Evolutionary conservation across 2,888 invertebrate genomes (phyloP).

Genomic region (Clepsis dumicolana): DNA sequence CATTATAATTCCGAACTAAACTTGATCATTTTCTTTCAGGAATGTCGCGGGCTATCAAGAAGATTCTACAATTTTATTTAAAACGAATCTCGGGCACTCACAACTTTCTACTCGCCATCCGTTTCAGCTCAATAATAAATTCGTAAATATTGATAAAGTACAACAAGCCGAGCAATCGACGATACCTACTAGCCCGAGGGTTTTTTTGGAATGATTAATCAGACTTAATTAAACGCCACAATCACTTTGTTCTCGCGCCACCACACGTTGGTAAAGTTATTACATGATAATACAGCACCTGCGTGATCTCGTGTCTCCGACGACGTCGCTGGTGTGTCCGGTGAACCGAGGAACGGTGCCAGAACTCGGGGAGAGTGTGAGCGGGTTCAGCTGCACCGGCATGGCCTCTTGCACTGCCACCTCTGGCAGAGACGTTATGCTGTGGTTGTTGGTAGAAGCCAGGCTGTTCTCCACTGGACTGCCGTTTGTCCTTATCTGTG

Average conservation of each 20-base stretch:
- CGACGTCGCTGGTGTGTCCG: conserved; percentile 92
- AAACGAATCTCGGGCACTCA: neutral
- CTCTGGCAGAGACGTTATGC: conserved; percentile 78
- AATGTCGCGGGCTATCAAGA: conserved; percentile 7
- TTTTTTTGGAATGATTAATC: conserved; percentile 75
- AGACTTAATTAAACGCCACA: conserved; percentile 72
- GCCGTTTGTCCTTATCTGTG: conserved; percentile 91
- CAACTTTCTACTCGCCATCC: conserved; percentile 14
- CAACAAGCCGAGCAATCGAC: conserved; percentile 4
- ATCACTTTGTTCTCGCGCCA: conserved; percentile 47
- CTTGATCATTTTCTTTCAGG: conserved; percentile 14
- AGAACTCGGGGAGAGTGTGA: conserved; percentile 73
- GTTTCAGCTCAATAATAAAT: conserved; percentile 23
- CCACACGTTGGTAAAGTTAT: conserved; percentile 33
- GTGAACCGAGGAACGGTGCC: conserved; percentile 87
- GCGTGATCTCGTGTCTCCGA: conserved; percentile 90
- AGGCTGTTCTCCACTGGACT: conserved; percentile 81
- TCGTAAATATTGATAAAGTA: conserved; percentile 13
- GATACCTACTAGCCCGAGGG: conserved; percentile 27
- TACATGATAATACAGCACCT: conserved; percentile 92
- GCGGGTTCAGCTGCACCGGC: conserved; percentile 76
- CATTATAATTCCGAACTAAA: conserved; percentile 42
- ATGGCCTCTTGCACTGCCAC: conserved; percentile 70
- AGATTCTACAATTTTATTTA: neutral
- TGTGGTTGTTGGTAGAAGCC: conserved; percentile 77